These are phyloP conservation scores for Tinamus major DNA, from an alignment of 2,797 vertebrate species.

Conservation along the genomic window DNA sequence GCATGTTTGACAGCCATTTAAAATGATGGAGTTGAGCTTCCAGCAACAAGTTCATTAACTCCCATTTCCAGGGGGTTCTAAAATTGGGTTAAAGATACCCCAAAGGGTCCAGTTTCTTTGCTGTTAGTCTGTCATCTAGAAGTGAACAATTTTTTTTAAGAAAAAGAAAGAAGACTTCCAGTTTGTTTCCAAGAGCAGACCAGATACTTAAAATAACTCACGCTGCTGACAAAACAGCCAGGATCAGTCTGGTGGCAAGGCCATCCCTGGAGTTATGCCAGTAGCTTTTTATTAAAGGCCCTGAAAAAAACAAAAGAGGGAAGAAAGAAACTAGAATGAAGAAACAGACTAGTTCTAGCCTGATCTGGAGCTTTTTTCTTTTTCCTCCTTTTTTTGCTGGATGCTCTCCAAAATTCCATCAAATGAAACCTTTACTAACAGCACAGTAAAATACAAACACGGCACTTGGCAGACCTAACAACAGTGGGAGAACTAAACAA, in stretches of 20 bases:
- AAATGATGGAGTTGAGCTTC: constrained; percentile 11
- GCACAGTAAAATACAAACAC: not conserved
- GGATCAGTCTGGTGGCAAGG: not conserved
- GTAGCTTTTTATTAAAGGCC: not conserved
- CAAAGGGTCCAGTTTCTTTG: constrained; percentile 16
- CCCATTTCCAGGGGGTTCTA: constrained; percentile 3
- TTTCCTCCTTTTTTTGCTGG: not conserved
- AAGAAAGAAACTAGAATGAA: not conserved
- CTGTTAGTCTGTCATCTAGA: not conserved
- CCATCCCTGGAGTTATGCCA: not conserved
- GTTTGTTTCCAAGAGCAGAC: not conserved
- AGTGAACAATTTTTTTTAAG: not conserved
- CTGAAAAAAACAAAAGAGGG: not conserved
- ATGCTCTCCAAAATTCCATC: constrained; percentile 26
- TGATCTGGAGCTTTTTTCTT: not conserved
- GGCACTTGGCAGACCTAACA: not conserved
- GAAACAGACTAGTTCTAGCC: not conserved
- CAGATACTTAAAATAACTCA: not conserved
- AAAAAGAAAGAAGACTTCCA: not conserved
- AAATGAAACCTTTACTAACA: constrained; percentile 19
- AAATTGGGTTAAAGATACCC: constrained; percentile 37
- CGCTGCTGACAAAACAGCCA: constrained; percentile 17
- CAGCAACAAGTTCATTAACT: constrained; percentile 50
- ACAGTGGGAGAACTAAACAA: constrained; percentile 6
- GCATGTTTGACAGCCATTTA: constrained; percentile 13